Evolutionary conservation across 2,797 vertebrate genomes (phyloP).

Genomic region (Propithecus deckenii): DNA sequence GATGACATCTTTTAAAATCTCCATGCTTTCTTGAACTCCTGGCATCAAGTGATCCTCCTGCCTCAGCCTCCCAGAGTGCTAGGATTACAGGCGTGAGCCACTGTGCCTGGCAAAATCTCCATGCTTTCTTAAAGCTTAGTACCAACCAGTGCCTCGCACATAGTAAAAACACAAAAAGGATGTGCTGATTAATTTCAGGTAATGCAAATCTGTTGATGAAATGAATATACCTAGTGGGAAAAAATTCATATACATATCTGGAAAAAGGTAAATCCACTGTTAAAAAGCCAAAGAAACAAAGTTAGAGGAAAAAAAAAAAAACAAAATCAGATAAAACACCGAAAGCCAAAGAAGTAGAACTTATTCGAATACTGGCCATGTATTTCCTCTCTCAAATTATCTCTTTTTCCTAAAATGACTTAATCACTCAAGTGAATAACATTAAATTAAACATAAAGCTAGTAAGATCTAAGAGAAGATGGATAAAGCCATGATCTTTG

Average conservation of each 20-base stretch:
- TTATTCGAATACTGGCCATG: background rate
- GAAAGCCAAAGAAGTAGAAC: background rate
- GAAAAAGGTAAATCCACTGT: background rate
- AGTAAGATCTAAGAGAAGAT: background rate
- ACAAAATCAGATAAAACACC: background rate
- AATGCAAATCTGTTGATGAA: background rate
- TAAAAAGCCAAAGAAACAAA: slow-evolving; percentile 23
- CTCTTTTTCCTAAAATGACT: background rate
- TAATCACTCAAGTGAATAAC: background rate
- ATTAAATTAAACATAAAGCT: background rate
- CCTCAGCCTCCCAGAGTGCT: background rate
- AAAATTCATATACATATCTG: background rate
- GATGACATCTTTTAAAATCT: background rate
- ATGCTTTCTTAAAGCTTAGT: background rate
- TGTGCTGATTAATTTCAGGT: background rate
- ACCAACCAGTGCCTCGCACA: background rate
- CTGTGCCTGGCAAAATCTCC: background rate
- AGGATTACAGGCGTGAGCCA: background rate
- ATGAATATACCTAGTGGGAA: background rate
- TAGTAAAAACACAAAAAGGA: background rate
- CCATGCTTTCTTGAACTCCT: background rate
- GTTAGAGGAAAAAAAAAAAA: background rate
- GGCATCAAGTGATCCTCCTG: background rate
- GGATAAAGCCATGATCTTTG: background rate
- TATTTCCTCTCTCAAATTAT: background rate